phyloP scores from a whole-genome alignment of 1,140 invertebrate genomes.

The Aphaenogaster floridana region DNA sequence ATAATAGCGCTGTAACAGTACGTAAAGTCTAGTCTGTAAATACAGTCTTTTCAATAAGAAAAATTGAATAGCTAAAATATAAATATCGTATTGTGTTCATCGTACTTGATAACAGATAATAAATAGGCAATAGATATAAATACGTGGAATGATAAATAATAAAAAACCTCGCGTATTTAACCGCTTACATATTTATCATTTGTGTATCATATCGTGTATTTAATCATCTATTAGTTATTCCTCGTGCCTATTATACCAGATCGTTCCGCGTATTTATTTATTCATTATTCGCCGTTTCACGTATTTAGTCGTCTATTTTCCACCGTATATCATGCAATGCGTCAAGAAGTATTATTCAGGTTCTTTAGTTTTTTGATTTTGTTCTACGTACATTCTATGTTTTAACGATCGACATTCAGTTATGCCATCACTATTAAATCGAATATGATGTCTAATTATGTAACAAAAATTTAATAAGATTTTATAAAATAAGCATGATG shows the following conservation, averaged over 20 bases:
- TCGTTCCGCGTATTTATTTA: not conserved
- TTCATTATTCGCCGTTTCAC: not conserved
- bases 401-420: not conserved
- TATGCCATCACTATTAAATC: not conserved
- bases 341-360: not conserved
- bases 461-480: not conserved
- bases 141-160: slow-evolving; percentile 26
- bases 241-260: not conserved
- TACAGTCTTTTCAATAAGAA: not conserved
- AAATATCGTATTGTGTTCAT: not conserved
- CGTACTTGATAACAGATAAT: not conserved
- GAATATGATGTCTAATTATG: not conserved
- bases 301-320: slow-evolving; percentile 1
- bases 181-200: not conserved
- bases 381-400: not conserved
- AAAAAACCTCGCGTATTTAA: slow-evolving; percentile 1
- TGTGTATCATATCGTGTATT: not conserved
- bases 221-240: slow-evolving; percentile 4
- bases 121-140: slow-evolving; percentile 3
- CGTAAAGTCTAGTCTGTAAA: slow-evolving; percentile 46
- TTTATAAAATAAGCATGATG: not conserved
- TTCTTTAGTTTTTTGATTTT: not conserved
- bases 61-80: not conserved
- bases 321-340: not conserved
- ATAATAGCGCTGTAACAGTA: slow-evolving; percentile 68